Conservation (phyloP, 2,797 vertebrate genomes). For the Capromys pilorides region DNA sequence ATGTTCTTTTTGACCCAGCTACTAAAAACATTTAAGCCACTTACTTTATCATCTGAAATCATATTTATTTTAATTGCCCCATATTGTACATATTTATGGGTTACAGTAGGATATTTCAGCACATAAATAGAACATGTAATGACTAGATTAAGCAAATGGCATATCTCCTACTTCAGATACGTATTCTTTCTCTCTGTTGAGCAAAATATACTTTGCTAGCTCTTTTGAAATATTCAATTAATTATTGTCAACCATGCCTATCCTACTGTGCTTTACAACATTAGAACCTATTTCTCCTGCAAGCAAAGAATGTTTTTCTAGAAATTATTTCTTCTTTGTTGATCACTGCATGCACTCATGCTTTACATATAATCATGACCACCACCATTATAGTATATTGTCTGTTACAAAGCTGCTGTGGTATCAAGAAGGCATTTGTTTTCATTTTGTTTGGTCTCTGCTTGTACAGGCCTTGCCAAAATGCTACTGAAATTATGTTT, state of each 20-base stretch:
- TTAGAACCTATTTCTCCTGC: background rate
- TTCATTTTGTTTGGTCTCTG: slow-evolving; percentile 30
- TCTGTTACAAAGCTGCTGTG: slow-evolving; percentile 32
- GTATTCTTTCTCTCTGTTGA: background rate
- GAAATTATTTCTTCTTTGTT: slow-evolving; percentile 20
- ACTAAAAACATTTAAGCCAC: slow-evolving; percentile 4
- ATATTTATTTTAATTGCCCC: background rate
- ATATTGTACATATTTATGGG: background rate
- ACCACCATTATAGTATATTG: slow-evolving; percentile 49
- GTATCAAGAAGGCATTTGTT: slow-evolving; percentile 62
- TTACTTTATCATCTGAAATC: background rate
- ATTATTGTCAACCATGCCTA: background rate
- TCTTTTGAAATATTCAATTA: background rate
- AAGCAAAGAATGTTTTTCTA: background rate
- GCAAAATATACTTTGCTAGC: background rate
- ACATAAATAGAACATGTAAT: background rate
- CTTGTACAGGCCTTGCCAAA: slow-evolving; percentile 5
- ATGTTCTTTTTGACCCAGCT: background rate
- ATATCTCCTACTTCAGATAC: background rate
- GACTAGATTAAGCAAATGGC: background rate
- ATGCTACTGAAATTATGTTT: slow-evolving; percentile 56
- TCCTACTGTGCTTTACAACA: background rate
- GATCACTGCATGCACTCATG: background rate
- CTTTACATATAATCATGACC: slow-evolving; percentile 41
- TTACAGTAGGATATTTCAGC: background rate